phyloP scores from a whole-genome alignment of 2,888 invertebrate genomes.

The Molanna angustata region DNA sequence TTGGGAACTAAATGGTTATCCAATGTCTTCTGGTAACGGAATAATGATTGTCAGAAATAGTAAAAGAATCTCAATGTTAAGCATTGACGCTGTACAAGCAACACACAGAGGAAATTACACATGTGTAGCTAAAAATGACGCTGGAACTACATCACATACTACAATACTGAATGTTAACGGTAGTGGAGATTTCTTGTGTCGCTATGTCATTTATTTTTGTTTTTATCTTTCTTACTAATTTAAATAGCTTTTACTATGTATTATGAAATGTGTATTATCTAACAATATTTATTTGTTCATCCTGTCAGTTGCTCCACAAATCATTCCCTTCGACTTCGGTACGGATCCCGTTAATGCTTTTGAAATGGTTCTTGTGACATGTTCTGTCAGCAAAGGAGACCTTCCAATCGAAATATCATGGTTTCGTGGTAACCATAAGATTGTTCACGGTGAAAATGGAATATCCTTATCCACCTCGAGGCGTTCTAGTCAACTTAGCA shows the following conservation, averaged over 20 bases:
- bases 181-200: conserved; percentile 34
- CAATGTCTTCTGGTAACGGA: conserved; percentile 47
- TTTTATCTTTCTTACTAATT: conserved; percentile 1
- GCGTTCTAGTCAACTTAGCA: conserved; percentile 51
- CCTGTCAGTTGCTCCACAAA: conserved; percentile 70
- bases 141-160: conserved; percentile 52
- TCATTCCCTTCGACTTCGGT: conserved; percentile 73
- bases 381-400: conserved; percentile 70
- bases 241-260: too few species aligned
- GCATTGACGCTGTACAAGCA: conserved; percentile 58
- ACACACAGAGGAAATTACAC: conserved; percentile 58
- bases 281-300: conserved; percentile 14
- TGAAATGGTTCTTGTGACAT: conserved; percentile 67
- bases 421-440: conserved; percentile 60
- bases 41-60: conserved; percentile 49
- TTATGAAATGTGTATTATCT: conserved; percentile 23
- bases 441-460: conserved; percentile 48
- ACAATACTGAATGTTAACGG: conserved; percentile 56
- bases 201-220: conserved; percentile 16
- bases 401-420: conserved; percentile 65
- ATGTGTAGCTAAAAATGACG: conserved; percentile 54
- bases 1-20: conserved; percentile 57
- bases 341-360: conserved; percentile 69
- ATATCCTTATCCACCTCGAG: conserved; percentile 48
- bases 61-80: conserved; percentile 53